Base-by-base conservation (phyloP, 1,140 invertebrate genomes). In the Xylocopa sonorina region DNA sequence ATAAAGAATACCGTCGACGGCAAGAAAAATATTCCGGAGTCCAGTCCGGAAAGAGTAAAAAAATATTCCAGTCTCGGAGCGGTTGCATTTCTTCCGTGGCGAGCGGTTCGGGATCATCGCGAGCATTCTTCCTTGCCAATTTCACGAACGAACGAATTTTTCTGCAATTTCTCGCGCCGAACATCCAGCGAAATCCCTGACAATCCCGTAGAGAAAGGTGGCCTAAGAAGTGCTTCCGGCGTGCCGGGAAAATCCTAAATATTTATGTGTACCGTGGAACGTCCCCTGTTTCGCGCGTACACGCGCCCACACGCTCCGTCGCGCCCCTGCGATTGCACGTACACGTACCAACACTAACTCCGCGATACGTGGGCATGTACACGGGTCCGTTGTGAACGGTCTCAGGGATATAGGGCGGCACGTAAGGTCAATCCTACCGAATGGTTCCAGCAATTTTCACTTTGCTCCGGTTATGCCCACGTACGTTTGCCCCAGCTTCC, bases 391-490 rank as follows among this genome's bases (percentile, higher is more conserved):
- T 27, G 73, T 34, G 58, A 85, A 83, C 60, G 46, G 66, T 72
- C 68, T 53, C 43, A 46, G 60, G 62, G 58, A 81, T 78, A 63
- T 66, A 84, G 81, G 55, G 41, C 55, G 75, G 63, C 85, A 86
- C 82, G 79, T 86, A 81, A 88, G 84, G 86, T 88, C 84, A 87
- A 89, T 90, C 82, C 81, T 83, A 43, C 69, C 51, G 67, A 88
- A 90, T 87, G 81, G 86, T 81, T 82, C 76, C 75, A 88, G 85
- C 88, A 89, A 90, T 89, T 89, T 90, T 89, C 88, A 89, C 87
- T 89, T 89, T 78, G 78, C 83, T 84, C 82, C 68, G 85, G 77
- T 89, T 89, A 85, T 83, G 74, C 80, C 78, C 77, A 81, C 82
- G 72, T 83, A 83, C 78, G 80, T 84, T 84, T 80, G 57, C 64